phyloP scores from a whole-genome alignment of 2,797 vertebrate species.

The Scolopax rusticola region DNA sequence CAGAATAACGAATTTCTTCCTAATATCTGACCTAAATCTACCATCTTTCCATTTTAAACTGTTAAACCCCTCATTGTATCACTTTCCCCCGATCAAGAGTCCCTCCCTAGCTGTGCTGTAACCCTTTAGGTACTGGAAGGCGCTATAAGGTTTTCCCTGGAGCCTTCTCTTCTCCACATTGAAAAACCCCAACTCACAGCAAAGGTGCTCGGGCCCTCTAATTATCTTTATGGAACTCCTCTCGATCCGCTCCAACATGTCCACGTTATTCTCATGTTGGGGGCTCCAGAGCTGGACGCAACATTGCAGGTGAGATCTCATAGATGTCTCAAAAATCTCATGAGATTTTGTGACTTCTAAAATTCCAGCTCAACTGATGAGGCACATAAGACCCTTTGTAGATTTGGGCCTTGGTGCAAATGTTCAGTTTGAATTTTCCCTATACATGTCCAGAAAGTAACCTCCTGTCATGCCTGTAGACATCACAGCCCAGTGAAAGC shows the following conservation, averaged over 20 bases:
- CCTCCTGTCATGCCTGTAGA: background rate
- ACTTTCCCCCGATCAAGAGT: too few species aligned
- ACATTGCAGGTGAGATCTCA: background rate
- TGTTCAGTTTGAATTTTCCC: background rate
- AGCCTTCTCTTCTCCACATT: background rate
- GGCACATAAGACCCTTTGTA: fast-evolving
- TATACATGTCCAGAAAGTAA: background rate
- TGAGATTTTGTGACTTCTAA: background rate
- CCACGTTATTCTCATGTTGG: background rate
- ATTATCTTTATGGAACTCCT: background rate
- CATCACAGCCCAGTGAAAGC: slow-evolving; percentile 32
- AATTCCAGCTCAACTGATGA: background rate
- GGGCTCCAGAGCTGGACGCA: background rate
- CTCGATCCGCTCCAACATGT: background rate
- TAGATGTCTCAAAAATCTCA: background rate
- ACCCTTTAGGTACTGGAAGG: too few species aligned
- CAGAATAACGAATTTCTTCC: too few species aligned
- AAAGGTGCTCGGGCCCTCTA: background rate
- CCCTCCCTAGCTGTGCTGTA: too few species aligned
- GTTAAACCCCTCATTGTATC: too few species aligned
- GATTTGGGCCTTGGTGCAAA: background rate
- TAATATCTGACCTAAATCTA: too few species aligned
- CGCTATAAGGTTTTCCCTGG: too few species aligned
- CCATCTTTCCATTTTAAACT: too few species aligned
- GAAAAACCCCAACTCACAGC: background rate